Evolutionary conservation across 1,140 invertebrate species (phyloP), one percentile per base, ranked within the genome.

Genomic region (Bombus superbus): DNA sequence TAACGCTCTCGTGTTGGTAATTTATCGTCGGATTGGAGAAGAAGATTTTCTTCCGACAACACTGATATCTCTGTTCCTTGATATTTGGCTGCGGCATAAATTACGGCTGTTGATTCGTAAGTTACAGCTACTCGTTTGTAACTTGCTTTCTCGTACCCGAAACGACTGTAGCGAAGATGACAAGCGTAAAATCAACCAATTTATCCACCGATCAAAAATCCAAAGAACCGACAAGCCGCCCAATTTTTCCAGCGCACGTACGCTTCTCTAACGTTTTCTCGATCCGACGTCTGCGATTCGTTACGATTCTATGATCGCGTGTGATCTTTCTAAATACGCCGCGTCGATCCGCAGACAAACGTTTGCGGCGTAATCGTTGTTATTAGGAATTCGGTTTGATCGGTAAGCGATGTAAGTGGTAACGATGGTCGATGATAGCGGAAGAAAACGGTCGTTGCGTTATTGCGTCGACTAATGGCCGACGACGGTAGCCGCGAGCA

Each of bases 391-490:
- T 69, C 15, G 66, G 35, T 71, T 13, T 11, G n/a, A 28, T 75
- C 28, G 28, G 18, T 25, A 10, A 4, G 10, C 2, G 35, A 66
- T 15, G 44, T 32, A 59, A 78, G 82, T 78, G 82, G 53, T 59
- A 40, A 83, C 32, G 47, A 74, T 44, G 6, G 81, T 69, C 22
- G 53, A 32, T 10, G 64, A 57, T 44, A 53, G 11, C 13, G 47
- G 59, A 62, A 66, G 64, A 44, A 84, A 79, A 84, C 71, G 53
- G 47, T 57, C 40, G 75, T 69, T 78, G 66, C 75, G 72, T 71
- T 84, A 79, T 79, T 62, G 75, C 66, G 40, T 79, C 66, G 81
- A 53, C 72, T 83, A 83, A 83, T 83, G 81, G 81, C 42, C 72
- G 83, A 47, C 32, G 64, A 85, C 28, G 68, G 83, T 47, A 62